A percentile compares a stretch with the other conserved stretches of the same genome.
These are phyloP conservation scores for Hylyphantes graminicola DNA, from an alignment of 1,140 invertebrate genomes.

Conservation along the genomic window DNA sequence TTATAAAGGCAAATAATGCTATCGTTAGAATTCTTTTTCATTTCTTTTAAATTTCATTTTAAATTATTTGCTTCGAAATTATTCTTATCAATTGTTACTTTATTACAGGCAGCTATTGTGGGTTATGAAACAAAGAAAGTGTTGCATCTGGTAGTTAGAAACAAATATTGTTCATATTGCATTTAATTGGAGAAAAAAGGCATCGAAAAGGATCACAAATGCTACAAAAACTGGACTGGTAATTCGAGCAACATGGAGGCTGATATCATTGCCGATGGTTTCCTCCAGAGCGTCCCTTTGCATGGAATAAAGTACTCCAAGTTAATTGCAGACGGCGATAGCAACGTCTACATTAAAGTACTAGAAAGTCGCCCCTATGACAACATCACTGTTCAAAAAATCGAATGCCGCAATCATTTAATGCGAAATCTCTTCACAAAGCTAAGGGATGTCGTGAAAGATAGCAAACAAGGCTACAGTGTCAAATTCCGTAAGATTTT, in stretches of 20 bases:
- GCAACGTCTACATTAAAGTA: conserved; percentile 66
- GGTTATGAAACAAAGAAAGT: conserved; percentile 64
- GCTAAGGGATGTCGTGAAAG: conserved; percentile 57
- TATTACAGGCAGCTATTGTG: conserved; percentile 63
- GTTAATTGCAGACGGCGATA: conserved; percentile 69
- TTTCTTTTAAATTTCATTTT: too few relatives aligned
- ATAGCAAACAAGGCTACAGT: conserved; percentile 59
- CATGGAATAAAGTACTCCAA: conserved; percentile 66
- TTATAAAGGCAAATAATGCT: too few relatives aligned
- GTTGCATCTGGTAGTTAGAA: conserved; percentile 66
- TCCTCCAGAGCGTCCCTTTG: conserved; percentile 65
- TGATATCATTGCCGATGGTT: conserved; percentile 67
- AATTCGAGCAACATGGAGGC: conserved; percentile 69
- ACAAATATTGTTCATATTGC: conserved; percentile 68
- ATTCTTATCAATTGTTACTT: conserved; percentile 58
- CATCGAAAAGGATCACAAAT: conserved; percentile 61
- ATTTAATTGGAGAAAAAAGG: conserved; percentile 23
- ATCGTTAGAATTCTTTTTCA: too few relatives aligned
- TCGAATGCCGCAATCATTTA: conserved; percentile 65
- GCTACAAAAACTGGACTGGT: conserved; percentile 65
- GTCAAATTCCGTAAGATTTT: conserved; percentile 57
- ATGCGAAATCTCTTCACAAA: conserved; percentile 66
- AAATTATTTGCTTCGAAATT: conserved; percentile 57
- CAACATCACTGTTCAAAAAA: conserved; percentile 66
- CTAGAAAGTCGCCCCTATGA: conserved; percentile 64